phyloP scores from a whole-genome alignment of 2,797 vertebrate species.

The Myotis findleyi region DNA sequence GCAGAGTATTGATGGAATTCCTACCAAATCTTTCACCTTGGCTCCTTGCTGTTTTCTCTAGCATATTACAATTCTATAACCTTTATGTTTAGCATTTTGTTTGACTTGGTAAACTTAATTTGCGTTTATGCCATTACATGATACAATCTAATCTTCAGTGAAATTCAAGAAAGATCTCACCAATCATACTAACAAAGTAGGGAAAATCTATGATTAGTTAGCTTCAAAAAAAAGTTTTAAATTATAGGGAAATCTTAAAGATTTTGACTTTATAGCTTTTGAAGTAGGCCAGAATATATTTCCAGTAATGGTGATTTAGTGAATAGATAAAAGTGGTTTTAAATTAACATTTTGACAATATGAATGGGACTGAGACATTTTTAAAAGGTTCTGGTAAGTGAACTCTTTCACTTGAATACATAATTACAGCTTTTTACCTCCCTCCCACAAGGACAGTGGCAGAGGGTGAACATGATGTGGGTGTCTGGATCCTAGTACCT shows the following conservation, averaged over 20 bases:
- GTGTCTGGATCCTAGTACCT: background rate
- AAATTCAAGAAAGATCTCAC: constrained; percentile 48
- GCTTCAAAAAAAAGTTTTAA: constrained; percentile 35
- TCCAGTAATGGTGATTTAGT: constrained; percentile 31
- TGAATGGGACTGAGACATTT: constrained; percentile 29
- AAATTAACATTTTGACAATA: constrained; percentile 17
- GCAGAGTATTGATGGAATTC: constrained; percentile 80
- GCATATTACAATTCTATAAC: constrained; percentile 55
- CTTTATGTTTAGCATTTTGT: constrained; percentile 68
- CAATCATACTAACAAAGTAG: constrained; percentile 38
- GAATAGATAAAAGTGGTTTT: constrained; percentile 48
- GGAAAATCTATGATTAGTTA: constrained; percentile 16
- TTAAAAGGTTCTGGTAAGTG: background rate
- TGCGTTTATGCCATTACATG: constrained; percentile 54
- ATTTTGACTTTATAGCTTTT: constrained; percentile 50
- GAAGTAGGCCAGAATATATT: constrained; percentile 43
- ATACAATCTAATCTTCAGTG: constrained; percentile 63
- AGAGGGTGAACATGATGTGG: background rate
- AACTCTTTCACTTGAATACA: constrained; percentile 37
- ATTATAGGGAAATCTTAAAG: background rate
- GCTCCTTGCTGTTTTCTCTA: constrained; percentile 74
- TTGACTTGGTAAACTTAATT: constrained; percentile 63
- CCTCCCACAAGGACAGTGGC: background rate
- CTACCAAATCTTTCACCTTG: constrained; percentile 71
- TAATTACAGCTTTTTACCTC: background rate